Evolutionary conservation across 2,113 vertebrate species (phyloP).

Genomic region (Thalassarche chlororhynchos): DNA sequence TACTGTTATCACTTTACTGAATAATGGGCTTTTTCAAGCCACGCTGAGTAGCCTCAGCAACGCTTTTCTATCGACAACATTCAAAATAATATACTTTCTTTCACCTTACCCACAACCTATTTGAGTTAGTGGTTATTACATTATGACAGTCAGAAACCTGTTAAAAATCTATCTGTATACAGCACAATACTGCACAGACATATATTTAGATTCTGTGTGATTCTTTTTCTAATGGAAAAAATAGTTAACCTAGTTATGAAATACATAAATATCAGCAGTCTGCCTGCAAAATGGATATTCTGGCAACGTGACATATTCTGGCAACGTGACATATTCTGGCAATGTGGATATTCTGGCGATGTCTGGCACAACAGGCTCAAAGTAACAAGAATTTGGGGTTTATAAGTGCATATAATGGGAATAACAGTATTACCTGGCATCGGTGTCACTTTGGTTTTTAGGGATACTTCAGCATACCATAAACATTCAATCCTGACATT

Average conservation of each 20-base stretch:
- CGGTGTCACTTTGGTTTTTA: accelerated
- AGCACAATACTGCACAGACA: background rate
- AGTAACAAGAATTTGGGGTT: background rate
- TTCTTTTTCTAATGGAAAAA: background rate
- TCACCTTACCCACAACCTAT: background rate
- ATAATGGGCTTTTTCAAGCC: constrained; percentile 30
- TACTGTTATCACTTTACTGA: constrained; percentile 54
- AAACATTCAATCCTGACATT: background rate
- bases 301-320: background rate
- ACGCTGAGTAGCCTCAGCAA: background rate
- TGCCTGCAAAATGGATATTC: background rate
- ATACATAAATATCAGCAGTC: accelerated
- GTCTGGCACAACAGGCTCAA: background rate
- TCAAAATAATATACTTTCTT: background rate
- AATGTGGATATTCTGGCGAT: background rate
- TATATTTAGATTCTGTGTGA: accelerated
- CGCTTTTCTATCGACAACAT: background rate
- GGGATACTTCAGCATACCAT: background rate
- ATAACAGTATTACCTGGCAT: background rate
- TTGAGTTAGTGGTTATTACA: background rate
- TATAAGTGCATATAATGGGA: accelerated
- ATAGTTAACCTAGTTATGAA: background rate
- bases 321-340: accelerated
- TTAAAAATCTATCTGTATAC: background rate
- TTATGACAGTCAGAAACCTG: background rate